phyloP scores from a whole-genome alignment of 2,888 invertebrate genomes.

The Sclerodermus sp. region DNA sequence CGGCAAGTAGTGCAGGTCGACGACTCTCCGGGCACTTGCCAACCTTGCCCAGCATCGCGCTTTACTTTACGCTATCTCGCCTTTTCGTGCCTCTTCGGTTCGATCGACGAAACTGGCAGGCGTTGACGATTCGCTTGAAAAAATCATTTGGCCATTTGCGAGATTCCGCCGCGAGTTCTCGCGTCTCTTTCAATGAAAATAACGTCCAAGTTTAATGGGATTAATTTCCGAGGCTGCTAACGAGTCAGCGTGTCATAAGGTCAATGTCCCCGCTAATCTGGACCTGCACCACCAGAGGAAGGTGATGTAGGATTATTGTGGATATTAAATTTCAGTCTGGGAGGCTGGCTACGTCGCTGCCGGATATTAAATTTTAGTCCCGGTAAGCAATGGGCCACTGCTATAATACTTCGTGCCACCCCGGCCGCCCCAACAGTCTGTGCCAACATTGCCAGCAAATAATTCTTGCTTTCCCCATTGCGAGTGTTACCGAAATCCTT shows the following conservation, averaged over 20 bases:
- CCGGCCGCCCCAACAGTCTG: not conserved
- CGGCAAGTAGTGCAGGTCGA: no score
- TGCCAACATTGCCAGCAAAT: not conserved
- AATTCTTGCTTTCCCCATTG: no score
- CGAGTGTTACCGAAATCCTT: no score
- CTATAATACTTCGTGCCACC: constrained; percentile 14
- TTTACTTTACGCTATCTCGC: no score
- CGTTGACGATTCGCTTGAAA: no score
- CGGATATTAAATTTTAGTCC: constrained; percentile 49
- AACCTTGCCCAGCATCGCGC: no score
- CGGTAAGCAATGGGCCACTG: constrained; percentile 32
- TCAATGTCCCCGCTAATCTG: not conserved
- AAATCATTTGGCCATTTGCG: no score
- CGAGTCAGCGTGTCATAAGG: constrained; percentile 7
- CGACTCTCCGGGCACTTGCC: no score
- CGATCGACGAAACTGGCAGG: no score
- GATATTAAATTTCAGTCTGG: constrained; percentile 44
- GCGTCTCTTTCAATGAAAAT: not conserved
- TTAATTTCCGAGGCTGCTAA: constrained; percentile 12
- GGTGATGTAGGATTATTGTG: constrained; percentile 35
- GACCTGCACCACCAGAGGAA: constrained; percentile 8
- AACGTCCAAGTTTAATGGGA: not conserved
- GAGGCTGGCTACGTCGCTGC: constrained; percentile 25
- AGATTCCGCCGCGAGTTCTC: no score
- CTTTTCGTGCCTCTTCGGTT: no score